Evolutionary conservation across 2,797 vertebrate species (phyloP).

Genomic region (Pelochelys cantorii): DNA sequence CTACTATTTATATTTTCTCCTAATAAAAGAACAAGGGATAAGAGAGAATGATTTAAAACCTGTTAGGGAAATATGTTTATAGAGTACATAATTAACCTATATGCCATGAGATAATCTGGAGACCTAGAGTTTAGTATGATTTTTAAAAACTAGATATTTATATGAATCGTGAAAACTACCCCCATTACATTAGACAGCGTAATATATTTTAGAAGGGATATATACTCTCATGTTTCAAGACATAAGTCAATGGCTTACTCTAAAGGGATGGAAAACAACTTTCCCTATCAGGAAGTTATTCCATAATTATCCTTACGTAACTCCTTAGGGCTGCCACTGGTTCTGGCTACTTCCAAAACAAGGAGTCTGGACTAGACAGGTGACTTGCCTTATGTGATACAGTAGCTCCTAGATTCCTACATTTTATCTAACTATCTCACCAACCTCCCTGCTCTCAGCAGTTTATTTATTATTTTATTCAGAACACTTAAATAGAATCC

Average conservation of each 20-base stretch:
- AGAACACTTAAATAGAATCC: too few relatives aligned
- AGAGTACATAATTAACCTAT: slow-evolving; percentile 46
- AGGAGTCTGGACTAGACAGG: fast-evolving
- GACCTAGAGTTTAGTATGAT: not conserved
- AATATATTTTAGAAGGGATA: slow-evolving; percentile 43
- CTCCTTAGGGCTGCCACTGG: not conserved
- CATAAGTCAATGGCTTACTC: not conserved
- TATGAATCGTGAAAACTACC: slow-evolving; percentile 27
- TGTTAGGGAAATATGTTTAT: not conserved
- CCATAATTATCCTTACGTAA: fast-evolving
- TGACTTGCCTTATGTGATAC: fast-evolving
- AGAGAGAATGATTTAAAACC: slow-evolving; percentile 21
- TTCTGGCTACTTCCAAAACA: fast-evolving
- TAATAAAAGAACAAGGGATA: not conserved
- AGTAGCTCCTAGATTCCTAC: fast-evolving
- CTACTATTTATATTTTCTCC: not conserved
- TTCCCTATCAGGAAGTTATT: not conserved
- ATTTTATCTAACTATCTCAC: not conserved
- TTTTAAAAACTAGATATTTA: slow-evolving; percentile 46
- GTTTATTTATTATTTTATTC: not conserved
- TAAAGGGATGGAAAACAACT: fast-evolving
- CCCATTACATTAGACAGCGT: not conserved
- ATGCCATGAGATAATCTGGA: not conserved
- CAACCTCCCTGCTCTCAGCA: not conserved
- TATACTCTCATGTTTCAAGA: not conserved